Base-by-base conservation (phyloP, 2,113 vertebrate species). In the Rallus limicola region DNA sequence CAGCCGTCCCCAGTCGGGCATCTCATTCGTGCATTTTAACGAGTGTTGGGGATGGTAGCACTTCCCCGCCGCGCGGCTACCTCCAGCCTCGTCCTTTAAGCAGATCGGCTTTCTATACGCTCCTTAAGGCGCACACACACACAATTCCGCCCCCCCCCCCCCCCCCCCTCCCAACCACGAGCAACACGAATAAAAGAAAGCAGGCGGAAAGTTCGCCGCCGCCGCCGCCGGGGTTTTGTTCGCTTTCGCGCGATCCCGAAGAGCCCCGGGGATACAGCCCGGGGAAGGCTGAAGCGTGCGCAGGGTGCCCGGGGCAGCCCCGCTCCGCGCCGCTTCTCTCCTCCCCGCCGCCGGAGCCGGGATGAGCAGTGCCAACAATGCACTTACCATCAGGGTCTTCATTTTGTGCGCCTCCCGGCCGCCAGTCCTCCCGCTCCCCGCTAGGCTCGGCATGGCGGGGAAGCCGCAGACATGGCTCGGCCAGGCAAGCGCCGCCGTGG, bases 381-480 rank as follows among this genome's bases (percentile, higher is more conserved):
- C 95, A 97, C 98, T 99, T 98, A 99, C 99, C 99, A 98, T 97
- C 94, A 98, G 98, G 97, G 99, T 99, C 99, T 99, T 99, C 99
- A 99, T 99, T 88, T 98, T 99, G 98, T 96, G 88, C 80, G 91
- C 86, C 97, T 86, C 97, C 96, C 98, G 97, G 97, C 97, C 87
- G 92, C 95, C 97, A 96, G 92, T 96, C 97, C 97, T 98, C 97
- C 97, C 97, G 97, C 98, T 96, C 98, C 97, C 96, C 95, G 98
- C 97, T 98, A 97, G 95, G 97, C 94, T 97, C 95, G 96, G 98
- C 98, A 98, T 98, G 95, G 97, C 92, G 79, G 94, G 95, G 95
- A 65, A 92, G 82, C 89, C 71, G 74, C 78, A 83, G 92, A 80
- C 95, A 93, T 94, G 81, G 82, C 90, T 94, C 85, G 89, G 42